Evolutionary conservation across 1,140 invertebrate species (phyloP), one percentile per base, ranked within the genome.

Genomic region (Papilio machaon): DNA sequence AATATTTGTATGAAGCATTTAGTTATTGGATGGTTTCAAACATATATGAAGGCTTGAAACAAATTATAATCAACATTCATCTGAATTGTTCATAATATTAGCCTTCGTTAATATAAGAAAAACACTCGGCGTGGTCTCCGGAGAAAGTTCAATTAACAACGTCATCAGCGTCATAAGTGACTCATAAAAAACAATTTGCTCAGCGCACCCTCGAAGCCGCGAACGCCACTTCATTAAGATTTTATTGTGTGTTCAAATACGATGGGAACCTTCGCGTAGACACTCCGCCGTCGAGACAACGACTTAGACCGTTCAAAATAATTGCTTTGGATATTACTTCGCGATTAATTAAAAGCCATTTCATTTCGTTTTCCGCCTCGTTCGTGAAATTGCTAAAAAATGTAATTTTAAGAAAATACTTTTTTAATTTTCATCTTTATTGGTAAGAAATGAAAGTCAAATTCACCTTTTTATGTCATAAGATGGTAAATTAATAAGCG

Each of bases 191-290:
- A 60, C 76, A 78, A 78, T 78, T 78, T 60, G 17, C 76, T 60
- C 30, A 6, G 23, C 13, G 76, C 52, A 19, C 54, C 76, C 76
- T 78, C 76, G 76, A 78, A 78, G 35, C 76, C 76, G 76, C 54
- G 76, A 78, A 43, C 47, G 49, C 47, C 49, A 78, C 76, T 78
- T 78, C 76, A 78, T 78, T 78, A 78, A 78, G 76, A 78, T 78
- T 78, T 78, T 78, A 78, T 78, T 78, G 54, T 78, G 76, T 78
- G 76, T 78, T 78, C 76, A 78, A 78, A 78, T 78, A 60, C 47
- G 74, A 76, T n/a, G 13, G 74, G 74, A 19, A 30, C 43, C 19
- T 52, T 19, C 47, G 43, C 43, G 43, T 7, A 76, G 74, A 54
- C 74, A 76, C 74, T 76, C 46, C 43, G 23, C 19, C 8, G 73